Conservation (phyloP, 1,140 invertebrate genomes). For the Drosophila obscura region DNA sequence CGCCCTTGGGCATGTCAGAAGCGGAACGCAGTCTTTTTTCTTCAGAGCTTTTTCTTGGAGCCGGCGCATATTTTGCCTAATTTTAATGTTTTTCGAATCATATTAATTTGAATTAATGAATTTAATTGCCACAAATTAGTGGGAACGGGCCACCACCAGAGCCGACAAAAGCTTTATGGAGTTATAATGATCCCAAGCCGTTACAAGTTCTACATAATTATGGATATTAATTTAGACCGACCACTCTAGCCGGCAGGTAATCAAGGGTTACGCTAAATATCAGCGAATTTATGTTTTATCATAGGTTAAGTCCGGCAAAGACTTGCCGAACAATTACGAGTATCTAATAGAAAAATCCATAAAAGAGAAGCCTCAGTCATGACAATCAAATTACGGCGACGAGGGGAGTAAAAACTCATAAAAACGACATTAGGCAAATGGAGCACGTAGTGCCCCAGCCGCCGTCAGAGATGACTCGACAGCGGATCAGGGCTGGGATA, state of each 20-base stretch:
- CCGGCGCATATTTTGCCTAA: slow-evolving; percentile 11
- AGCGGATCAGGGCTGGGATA: slow-evolving; percentile 13
- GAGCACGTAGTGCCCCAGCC: slow-evolving; percentile 36
- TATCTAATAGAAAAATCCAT: slow-evolving; percentile 43
- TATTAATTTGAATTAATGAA: slow-evolving; percentile 81
- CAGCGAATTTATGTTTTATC: slow-evolving; percentile 1
- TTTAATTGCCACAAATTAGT: slow-evolving; percentile 78
- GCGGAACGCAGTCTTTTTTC: slow-evolving; percentile 6
- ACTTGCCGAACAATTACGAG: slow-evolving; percentile 21
- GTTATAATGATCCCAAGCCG: slow-evolving; percentile 60
- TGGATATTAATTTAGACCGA: slow-evolving; percentile 16
- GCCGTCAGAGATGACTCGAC: slow-evolving; percentile 6
- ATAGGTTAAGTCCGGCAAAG: neutral
- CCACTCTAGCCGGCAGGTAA: slow-evolving; percentile 1
- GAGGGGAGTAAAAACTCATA: slow-evolving; percentile 49
- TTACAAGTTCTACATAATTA: slow-evolving; percentile 68
- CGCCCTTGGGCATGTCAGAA: slow-evolving; percentile 38
- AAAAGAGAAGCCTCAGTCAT: slow-evolving; percentile 35
- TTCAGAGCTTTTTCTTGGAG: slow-evolving; percentile 3
- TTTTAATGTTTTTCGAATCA: slow-evolving; percentile 72
- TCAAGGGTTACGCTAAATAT: slow-evolving; percentile 3
- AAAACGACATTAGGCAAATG: slow-evolving; percentile 62
- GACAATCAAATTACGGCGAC: slow-evolving; percentile 49
- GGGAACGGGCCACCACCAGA: slow-evolving; percentile 40
- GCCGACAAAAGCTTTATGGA: slow-evolving; percentile 63